Conservation (phyloP, 2,113 vertebrate genomes). For the Gavia stellata region DNA sequence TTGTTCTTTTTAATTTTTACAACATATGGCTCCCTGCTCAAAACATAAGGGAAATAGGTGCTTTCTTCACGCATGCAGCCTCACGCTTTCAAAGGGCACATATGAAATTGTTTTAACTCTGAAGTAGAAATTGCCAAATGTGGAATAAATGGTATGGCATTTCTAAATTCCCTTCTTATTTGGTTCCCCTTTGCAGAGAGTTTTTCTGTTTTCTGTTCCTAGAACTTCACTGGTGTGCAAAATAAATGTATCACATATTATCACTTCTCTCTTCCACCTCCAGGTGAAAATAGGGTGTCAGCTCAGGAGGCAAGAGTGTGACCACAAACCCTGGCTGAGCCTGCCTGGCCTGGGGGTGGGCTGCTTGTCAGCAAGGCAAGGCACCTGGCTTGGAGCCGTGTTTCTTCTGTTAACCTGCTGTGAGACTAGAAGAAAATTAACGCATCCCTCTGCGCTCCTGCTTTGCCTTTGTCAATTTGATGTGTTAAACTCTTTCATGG, state of each 20-base stretch:
- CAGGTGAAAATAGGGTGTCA: neutral
- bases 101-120: neutral
- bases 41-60: neutral
- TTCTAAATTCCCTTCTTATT: neutral
- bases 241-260: neutral
- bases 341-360: neutral
- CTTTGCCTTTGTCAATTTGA: neutral
- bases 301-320: neutral
- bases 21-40: neutral
- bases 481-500: slow-evolving; percentile 16
- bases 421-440: neutral
- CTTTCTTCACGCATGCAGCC: neutral
- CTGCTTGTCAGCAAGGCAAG: neutral
- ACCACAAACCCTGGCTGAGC: neutral
- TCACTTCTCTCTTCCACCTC: neutral
- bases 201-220: neutral
- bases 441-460: neutral
- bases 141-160: neutral
- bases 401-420: neutral
- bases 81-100: neutral
- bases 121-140: neutral
- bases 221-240: neutral
- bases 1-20: slow-evolving; percentile 1
- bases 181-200: neutral
- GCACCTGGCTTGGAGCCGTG: neutral